Evolutionary conservation across 2,888 invertebrate species (phyloP).

Genomic region (Eulithis prunata): DNA sequence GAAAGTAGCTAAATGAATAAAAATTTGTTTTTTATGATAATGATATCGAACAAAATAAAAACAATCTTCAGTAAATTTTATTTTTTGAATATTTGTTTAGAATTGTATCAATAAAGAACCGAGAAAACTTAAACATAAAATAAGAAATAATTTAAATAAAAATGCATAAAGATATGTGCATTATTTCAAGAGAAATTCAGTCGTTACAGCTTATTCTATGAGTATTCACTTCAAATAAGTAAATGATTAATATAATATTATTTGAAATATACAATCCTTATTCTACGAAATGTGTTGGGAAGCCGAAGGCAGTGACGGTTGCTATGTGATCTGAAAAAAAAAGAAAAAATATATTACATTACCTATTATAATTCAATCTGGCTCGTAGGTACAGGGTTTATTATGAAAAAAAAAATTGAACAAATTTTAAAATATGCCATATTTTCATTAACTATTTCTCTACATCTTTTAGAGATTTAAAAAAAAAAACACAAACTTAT

Average conservation of each 20-base stretch:
- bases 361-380: too few relatives aligned
- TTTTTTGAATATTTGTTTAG: too few relatives aligned
- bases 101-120: slow-evolving; percentile 20
- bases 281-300: slow-evolving; percentile 53
- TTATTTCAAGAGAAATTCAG: slow-evolving; percentile 66
- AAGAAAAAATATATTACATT: slow-evolving; percentile 42
- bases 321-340: slow-evolving; percentile 65
- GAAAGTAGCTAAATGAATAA: not conserved
- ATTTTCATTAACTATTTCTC: too few relatives aligned
- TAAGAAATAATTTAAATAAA: slow-evolving; percentile 65
- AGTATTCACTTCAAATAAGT: slow-evolving; percentile 63
- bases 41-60: not conserved
- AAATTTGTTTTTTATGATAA: not conserved
- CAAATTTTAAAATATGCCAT: too few relatives aligned
- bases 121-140: slow-evolving; percentile 43
- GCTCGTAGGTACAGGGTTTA: too few relatives aligned
- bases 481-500: too few relatives aligned
- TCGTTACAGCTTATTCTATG: slow-evolving; percentile 70
- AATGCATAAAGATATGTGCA: slow-evolving; percentile 72
- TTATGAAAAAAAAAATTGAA: not conserved
- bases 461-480: too few relatives aligned
- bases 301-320: slow-evolving; percentile 52
- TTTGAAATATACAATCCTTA: slow-evolving; percentile 18
- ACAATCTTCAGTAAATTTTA: not conserved
- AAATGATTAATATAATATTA: slow-evolving; percentile 41